These are phyloP conservation scores for Gortyna flavago DNA, from an alignment of 2,888 invertebrate genomes.

Conservation along the genomic window DNA sequence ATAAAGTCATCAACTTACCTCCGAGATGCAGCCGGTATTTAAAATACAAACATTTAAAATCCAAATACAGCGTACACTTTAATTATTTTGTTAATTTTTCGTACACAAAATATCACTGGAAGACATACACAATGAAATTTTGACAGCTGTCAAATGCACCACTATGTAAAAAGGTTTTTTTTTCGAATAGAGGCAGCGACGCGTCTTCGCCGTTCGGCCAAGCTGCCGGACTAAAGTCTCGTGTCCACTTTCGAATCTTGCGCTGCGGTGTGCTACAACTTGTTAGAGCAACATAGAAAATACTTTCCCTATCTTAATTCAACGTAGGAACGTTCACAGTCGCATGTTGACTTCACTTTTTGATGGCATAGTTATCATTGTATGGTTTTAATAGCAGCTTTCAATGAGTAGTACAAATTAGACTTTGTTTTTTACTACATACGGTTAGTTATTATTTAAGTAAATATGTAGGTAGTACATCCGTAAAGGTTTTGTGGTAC, in stretches of 20 bases:
- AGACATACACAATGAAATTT: constrained; percentile 65
- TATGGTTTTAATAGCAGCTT: constrained; percentile 63
- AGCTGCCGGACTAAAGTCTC: constrained; percentile 74
- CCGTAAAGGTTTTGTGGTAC: constrained; percentile 61
- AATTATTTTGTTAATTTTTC: constrained; percentile 31
- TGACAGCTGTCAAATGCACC: constrained; percentile 76
- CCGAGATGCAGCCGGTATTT: constrained; percentile 1
- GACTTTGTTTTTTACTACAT: constrained; percentile 18
- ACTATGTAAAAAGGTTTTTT: constrained; percentile 61
- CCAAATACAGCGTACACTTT: constrained; percentile 26
- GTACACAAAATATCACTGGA: constrained; percentile 42
- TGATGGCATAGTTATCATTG: constrained; percentile 5
- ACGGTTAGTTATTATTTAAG: constrained; percentile 41
- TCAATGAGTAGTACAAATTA: constrained; percentile 26
- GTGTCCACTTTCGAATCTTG: constrained; percentile 84
- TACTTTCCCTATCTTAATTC: constrained; percentile 53
- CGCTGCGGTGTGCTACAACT: constrained; percentile 58
- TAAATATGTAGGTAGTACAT: constrained; percentile 61
- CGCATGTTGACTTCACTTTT: neutral
- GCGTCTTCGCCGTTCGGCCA: constrained; percentile 71
- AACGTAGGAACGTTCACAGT: neutral
- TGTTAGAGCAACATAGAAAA: neutral
- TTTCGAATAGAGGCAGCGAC: constrained; percentile 57
- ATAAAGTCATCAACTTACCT: constrained; percentile 52
- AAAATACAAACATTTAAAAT: constrained; percentile 29